Conservation (phyloP, 2,113 vertebrate genomes). For the Chionodraco myersi region DNA sequence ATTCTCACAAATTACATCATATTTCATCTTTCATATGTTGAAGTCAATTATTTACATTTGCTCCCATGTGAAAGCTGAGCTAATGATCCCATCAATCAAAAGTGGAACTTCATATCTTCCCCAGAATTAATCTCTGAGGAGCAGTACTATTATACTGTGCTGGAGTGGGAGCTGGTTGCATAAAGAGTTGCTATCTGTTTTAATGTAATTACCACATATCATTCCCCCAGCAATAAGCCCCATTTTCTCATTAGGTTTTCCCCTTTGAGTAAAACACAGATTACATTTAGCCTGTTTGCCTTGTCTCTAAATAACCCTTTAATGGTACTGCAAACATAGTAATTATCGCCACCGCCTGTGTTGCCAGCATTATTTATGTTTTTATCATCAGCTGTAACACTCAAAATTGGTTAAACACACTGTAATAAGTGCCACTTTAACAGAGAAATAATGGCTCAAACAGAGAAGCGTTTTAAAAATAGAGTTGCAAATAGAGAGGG, state of each 20-base stretch:
- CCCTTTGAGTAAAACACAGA: slow-evolving; percentile 55
- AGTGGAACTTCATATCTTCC: slow-evolving; percentile 36
- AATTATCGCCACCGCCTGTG: slow-evolving; percentile 48
- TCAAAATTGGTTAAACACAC: slow-evolving; percentile 48
- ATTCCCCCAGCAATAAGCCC: slow-evolving; percentile 50
- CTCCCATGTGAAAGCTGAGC: slow-evolving; percentile 41
- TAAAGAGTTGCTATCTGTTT: slow-evolving; percentile 64
- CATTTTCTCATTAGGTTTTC: slow-evolving; percentile 64
- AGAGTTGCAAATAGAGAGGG: neutral
- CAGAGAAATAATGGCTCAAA: neutral
- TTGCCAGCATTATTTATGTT: slow-evolving; percentile 34
- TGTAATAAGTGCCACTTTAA: slow-evolving; percentile 12
- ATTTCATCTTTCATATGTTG: slow-evolving; percentile 32
- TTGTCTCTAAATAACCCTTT: slow-evolving; percentile 57
- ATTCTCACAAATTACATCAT: neutral
- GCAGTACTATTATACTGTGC: slow-evolving; percentile 36
- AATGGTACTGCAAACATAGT: slow-evolving; percentile 48
- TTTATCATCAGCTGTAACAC: slow-evolving; percentile 24
- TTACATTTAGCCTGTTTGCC: slow-evolving; percentile 37
- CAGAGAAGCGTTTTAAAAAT: neutral
- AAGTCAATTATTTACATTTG: slow-evolving; percentile 36
- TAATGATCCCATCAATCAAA: slow-evolving; percentile 68
- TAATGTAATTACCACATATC: slow-evolving; percentile 69
- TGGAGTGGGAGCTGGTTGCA: slow-evolving; percentile 47
- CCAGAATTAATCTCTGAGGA: slow-evolving; percentile 56